phyloP scores from a whole-genome alignment of 2,888 invertebrate genomes.

The Atherix ibis region DNA sequence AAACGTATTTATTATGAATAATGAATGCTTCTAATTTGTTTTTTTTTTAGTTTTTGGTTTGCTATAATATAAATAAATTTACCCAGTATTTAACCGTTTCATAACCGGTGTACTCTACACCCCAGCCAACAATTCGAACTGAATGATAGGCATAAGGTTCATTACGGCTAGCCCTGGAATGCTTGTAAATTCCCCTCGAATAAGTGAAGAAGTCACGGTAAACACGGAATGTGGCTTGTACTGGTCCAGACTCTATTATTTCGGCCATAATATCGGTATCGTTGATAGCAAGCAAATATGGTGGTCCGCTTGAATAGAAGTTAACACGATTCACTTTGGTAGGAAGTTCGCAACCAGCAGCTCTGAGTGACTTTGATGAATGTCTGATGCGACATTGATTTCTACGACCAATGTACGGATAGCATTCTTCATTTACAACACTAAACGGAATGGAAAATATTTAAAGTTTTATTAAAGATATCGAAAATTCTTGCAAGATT shows the following conservation, averaged over 20 bases:
- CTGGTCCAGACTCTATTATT: slow-evolving; percentile 78
- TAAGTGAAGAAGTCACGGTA: slow-evolving; percentile 89
- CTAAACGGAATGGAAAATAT: too few relatives aligned
- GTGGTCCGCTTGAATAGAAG: slow-evolving; percentile 58
- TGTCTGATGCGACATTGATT: slow-evolving; percentile 3
- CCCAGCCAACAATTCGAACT: slow-evolving; percentile 86
- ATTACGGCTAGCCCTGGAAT: slow-evolving; percentile 39
- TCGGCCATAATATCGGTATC: slow-evolving; percentile 84
- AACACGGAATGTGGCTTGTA: slow-evolving; percentile 84
- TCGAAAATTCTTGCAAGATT: too few relatives aligned
- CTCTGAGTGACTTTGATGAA: slow-evolving; percentile 28
- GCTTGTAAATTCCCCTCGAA: slow-evolving; percentile 65
- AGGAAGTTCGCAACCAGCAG: slow-evolving; percentile 39
- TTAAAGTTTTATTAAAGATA: too few relatives aligned
- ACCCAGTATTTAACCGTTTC: slow-evolving; percentile 74
- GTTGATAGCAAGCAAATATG: slow-evolving; percentile 54
- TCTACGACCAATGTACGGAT: slow-evolving; percentile 43
- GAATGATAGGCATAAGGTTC: slow-evolving; percentile 65
- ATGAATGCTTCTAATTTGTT: slow-evolving; percentile 3
- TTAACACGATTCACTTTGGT: slow-evolving; percentile 38
- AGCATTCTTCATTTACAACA: slow-evolving; percentile 70
- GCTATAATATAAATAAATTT: too few relatives aligned
- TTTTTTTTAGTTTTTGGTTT: background rate
- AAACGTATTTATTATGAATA: too few relatives aligned
- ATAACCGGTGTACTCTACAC: slow-evolving; percentile 44